Percentiles rank a stretch among this genome's conserved stretches.
Evolutionary conservation across 2,113 vertebrate genomes (phyloP).

Genomic region (Eubucco bourcierii): DNA sequence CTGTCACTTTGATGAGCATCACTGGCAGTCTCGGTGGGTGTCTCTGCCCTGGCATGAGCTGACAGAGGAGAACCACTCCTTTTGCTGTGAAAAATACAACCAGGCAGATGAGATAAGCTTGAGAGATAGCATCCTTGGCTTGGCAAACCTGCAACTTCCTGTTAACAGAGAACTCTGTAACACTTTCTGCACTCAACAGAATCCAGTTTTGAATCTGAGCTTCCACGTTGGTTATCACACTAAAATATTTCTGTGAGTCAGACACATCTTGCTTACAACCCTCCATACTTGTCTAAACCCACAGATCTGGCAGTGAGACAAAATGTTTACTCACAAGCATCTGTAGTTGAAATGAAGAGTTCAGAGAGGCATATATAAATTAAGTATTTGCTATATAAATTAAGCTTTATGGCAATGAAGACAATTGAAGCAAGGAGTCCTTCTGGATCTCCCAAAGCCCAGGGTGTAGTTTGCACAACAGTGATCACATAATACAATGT

Average conservation of each 20-base stretch:
- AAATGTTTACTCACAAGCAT: not conserved
- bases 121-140: conserved; percentile 11
- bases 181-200: not conserved
- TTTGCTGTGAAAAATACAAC: not conserved
- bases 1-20: not conserved
- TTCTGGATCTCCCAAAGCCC: not conserved
- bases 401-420: not conserved
- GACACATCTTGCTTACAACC: not conserved
- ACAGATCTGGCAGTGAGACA: conserved; percentile 23
- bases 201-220: not conserved
- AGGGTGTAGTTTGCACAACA: not conserved
- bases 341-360: not conserved
- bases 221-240: not conserved
- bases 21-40: not conserved
- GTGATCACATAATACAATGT: not conserved
- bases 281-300: conserved; percentile 1
- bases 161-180: not conserved
- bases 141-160: conserved; percentile 4
- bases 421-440: not conserved
- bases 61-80: not conserved
- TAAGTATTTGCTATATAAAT: not conserved
- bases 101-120: conserved; percentile 24
- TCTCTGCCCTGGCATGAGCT: not conserved
- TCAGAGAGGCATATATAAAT: not conserved
- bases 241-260: conserved; percentile 21